Conservation (phyloP, 2,113 vertebrate genomes). For the Daboia siamensis region DNA sequence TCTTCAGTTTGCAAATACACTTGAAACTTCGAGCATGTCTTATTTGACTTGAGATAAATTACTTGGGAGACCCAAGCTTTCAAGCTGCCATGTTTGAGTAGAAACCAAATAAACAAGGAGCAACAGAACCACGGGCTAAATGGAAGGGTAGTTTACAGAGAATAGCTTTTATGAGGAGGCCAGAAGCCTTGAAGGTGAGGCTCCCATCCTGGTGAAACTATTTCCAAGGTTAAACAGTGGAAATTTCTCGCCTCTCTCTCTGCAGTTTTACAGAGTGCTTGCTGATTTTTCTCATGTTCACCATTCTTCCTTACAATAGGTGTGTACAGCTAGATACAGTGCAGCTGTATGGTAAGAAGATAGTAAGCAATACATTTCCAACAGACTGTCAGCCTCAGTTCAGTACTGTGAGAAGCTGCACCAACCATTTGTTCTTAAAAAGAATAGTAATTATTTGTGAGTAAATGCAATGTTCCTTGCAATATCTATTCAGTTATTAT, state of each 20-base stretch:
- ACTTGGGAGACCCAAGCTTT: not conserved
- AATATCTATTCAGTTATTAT: not conserved
- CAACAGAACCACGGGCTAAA: slow-evolving; percentile 18
- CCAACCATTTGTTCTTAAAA: not conserved
- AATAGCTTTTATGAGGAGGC: not conserved
- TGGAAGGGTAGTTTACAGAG: slow-evolving; percentile 30
- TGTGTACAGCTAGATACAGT: not conserved
- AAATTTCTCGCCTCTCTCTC: slow-evolving; percentile 19
- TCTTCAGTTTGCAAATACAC: not conserved
- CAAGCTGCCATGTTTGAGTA: slow-evolving; percentile 17
- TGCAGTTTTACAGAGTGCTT: slow-evolving; percentile 26
- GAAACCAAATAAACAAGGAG: slow-evolving; percentile 19
- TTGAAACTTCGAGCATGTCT: not conserved
- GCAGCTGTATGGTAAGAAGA: not conserved
- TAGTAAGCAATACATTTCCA: not conserved
- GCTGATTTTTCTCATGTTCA: slow-evolving; percentile 23
- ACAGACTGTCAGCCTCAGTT: not conserved
- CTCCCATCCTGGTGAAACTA: not conserved
- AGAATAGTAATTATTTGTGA: not conserved
- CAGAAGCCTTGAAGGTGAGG: slow-evolving; percentile 6
- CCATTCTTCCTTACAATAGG: not conserved
- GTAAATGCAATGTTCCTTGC: not conserved
- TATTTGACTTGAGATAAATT: slow-evolving; percentile 24
- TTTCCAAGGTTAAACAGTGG: not conserved
- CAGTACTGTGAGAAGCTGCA: not conserved